Base-by-base conservation (phyloP, 1,140 invertebrate species). In the Agraylea sexmaculata region DNA sequence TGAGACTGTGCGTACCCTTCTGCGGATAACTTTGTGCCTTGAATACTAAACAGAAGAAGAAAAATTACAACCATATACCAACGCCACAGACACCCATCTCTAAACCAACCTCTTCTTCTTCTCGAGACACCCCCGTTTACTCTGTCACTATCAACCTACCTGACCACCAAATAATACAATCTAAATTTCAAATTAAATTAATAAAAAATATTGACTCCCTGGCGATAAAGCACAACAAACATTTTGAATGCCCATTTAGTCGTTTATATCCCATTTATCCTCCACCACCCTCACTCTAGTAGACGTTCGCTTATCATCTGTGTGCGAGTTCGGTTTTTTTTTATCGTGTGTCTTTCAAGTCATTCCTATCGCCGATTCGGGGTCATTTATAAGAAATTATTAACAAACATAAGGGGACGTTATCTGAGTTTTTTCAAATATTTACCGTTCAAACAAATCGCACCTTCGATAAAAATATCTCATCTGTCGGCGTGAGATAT, bases 1-100 rank as follows among this genome's bases (percentile, higher is more conserved):
- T 41, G 31, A 32, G 34, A 41, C 39, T 32, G 17, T 18, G 32
- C 15, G 15, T 12, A 17, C 28, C 33, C 37, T 40, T 42, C 40
- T 35, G 36, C 33, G 40, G 40, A 45, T 49, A 43, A 49, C 33
- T 42, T 35, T 45, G 47, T 27, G 53, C 49, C 49, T 48, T 56
- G 61, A 62, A 62, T 64, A 62, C 57, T 60, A 61, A 63, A 45
- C 45, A 48, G 52, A 39, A 35, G 50, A 53, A 58, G 55, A 60
- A 62, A 64, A 62, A 62, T 64, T 62, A 62, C 56, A 42, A 38
- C 47, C 40, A 49, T 49, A 49, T 49, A 45, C 25, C 46, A 42
- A 22, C 31, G 31, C n/a, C n/a, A n/a, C n/a, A n/a, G n/a, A n/a
- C n/a, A n/a, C n/a, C n/a, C n/a, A n/a, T n/a, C n/a, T n/a, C n/a